Percentiles rank a stretch among this genome's conserved stretches.
Conservation (phyloP, 2,113 vertebrate genomes). For the Rhea americana region DNA sequence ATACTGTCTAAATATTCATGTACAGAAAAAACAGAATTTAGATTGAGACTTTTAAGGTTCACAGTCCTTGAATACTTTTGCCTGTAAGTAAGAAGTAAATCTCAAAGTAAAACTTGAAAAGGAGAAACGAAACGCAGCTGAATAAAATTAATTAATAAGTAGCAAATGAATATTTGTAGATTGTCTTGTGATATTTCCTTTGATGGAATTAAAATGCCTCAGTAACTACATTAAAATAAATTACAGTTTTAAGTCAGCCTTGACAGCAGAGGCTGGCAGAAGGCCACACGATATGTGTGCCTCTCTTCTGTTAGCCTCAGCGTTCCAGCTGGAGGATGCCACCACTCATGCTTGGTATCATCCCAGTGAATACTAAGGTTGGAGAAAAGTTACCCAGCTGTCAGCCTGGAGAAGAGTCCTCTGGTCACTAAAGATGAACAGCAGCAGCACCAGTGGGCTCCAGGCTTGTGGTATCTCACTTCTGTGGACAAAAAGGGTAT, state of each 20-base stretch:
- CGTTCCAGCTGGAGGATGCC: neutral
- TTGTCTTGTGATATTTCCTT: neutral
- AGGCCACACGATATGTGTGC: rapidly evolving
- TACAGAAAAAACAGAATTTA: neutral
- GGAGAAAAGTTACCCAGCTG: neutral
- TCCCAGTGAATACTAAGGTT: neutral
- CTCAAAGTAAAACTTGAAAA: neutral
- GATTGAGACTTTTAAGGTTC: slow-evolving; percentile 1
- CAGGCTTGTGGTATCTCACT: rapidly evolving
- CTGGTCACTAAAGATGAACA: rapidly evolving
- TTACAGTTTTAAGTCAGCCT: slow-evolving; percentile 22
- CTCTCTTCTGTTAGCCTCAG: neutral
- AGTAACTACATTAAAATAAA: slow-evolving; percentile 21
- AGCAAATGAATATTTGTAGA: neutral
- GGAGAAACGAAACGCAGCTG: neutral
- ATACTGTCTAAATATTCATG: slow-evolving; percentile 31
- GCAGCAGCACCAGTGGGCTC: rapidly evolving
- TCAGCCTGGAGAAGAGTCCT: neutral
- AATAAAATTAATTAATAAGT: slow-evolving; percentile 18
- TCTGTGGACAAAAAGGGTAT: neutral
- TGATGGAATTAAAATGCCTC: slow-evolving; percentile 17
- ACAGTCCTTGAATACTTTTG: neutral
- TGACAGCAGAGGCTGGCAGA: neutral
- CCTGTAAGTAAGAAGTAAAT: neutral
- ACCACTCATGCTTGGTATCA: rapidly evolving